These are phyloP conservation scores for Cynopterus sphinx DNA, from an alignment of 2,797 vertebrate genomes.

Conservation along the genomic window DNA sequence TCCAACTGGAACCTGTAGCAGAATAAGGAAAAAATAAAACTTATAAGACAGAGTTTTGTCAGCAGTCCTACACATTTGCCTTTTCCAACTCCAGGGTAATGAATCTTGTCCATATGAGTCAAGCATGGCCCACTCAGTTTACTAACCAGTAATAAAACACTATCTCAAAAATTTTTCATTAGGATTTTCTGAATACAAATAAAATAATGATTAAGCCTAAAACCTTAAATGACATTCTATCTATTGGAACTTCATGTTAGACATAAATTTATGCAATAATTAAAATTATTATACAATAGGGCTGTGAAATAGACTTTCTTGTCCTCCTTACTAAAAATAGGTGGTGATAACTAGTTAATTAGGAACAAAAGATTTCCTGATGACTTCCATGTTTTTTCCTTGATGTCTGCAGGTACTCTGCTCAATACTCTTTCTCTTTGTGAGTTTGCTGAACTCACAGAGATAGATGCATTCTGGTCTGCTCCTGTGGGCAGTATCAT, in stretches of 20 bases:
- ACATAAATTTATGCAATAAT: not conserved
- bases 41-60: not conserved
- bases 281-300: not conserved
- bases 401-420: not conserved
- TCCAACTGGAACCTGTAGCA: not conserved
- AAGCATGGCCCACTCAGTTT: not conserved
- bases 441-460: not conserved
- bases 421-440: not conserved
- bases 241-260: not conserved
- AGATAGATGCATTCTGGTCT: not conserved
- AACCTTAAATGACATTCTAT: not conserved
- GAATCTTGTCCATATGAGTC: not conserved
- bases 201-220: not conserved
- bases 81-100: not conserved
- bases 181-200: not conserved
- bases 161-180: not conserved
- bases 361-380: not conserved
- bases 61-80: not conserved
- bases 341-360: not conserved
- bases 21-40: not conserved
- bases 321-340: not conserved
- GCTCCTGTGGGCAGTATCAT: accelerated
- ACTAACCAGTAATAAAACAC: not conserved
- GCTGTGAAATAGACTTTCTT: not conserved
- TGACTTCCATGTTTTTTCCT: not conserved